Evolutionary conservation across 1,140 invertebrate genomes (phyloP), one percentile per base, ranked within the genome.

Genomic region (Scaptomyza montana): DNA sequence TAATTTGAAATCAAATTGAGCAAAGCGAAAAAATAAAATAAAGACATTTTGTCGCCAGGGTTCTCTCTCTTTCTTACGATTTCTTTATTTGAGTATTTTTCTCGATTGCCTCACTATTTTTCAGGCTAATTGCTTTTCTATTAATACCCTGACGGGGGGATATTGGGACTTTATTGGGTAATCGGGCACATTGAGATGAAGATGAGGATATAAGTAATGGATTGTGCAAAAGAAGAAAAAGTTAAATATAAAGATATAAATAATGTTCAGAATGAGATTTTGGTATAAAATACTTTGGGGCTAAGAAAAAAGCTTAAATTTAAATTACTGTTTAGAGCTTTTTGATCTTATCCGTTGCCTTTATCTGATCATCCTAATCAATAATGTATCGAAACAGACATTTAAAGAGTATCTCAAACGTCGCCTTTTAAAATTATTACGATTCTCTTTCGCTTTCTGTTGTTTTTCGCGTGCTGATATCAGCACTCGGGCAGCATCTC

Each of bases 1-100:
- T 78, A 62, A 87, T 87, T 89, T 74, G 69, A 68, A 77, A 87
- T 78, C 79, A 77, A 87, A 82, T 87, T 78, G 81, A 77, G 68
- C 63, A 67, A 73, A 43, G 39, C 30, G 45, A n/a, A 53, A 63
- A 51, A 82, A 51, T 61, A 74, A 65, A 81, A 82, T 87, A 82
- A 87, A 87, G 76, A 87, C 73, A 77, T 77, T 79, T 84, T 71
- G 84, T 89, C 76, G 84, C 60, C 76, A 70, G 7, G n/a, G 0
- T 12, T 30, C 41, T 30, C 4, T 39, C 28, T 13, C 47, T 12
- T 28, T 41, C 60, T 30, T 28, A 36, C 10, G 9, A 13, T 45
- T 13, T 43, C 49, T 30, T 39, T 39, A 3, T 39, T 39, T 39
- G 9, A 0, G 10, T 39, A 39, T 12, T 39, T 43, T 43, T 25